phyloP scores from a whole-genome alignment of 2,888 invertebrate species.

The Hyposoter dolosus region DNA sequence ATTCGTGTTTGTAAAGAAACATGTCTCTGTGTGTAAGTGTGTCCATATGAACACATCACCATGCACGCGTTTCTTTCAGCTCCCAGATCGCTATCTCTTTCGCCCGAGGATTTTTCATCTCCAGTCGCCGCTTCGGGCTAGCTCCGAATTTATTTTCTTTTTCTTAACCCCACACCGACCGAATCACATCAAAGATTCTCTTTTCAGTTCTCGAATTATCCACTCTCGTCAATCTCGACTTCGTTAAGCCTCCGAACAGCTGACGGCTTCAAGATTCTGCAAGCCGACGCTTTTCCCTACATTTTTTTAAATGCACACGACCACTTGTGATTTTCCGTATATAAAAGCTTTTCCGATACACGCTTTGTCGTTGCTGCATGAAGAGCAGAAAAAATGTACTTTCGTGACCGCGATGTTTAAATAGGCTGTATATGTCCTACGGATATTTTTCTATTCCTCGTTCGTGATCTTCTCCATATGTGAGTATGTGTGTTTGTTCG shows the following conservation, averaged over 20 bases:
- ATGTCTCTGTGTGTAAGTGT: neutral
- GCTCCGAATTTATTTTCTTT: slow-evolving; percentile 29
- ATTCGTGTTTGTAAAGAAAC: no score
- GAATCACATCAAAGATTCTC: slow-evolving; percentile 28
- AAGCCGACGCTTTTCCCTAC: slow-evolving; percentile 37
- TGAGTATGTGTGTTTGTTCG: neutral
- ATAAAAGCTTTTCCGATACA: slow-evolving; percentile 1
- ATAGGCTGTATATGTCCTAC: slow-evolving; percentile 56
- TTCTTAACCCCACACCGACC: slow-evolving; percentile 16
- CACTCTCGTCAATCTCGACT: slow-evolving; percentile 57
- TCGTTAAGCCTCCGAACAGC: slow-evolving; percentile 56
- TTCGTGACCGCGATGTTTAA: slow-evolving; percentile 52
- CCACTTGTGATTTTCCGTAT: neutral
- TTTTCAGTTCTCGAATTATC: neutral
- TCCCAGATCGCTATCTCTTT: slow-evolving; percentile 58
- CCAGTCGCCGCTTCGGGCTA: slow-evolving; percentile 24
- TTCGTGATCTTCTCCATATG: neutral
- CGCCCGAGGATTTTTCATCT: slow-evolving; percentile 51
- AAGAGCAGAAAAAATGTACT: neutral
- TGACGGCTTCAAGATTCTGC: slow-evolving; percentile 49
- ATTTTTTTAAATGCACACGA: slow-evolving; percentile 2
- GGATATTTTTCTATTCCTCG: slow-evolving; percentile 59
- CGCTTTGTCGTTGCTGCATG: neutral
- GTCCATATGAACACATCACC: slow-evolving; percentile 25
- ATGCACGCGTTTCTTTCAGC: slow-evolving; percentile 38